A percentile compares a stretch with the other conserved stretches of the same genome.
phyloP scores from a whole-genome alignment of 2,113 vertebrate species.

The Oryzias woworae region DNA sequence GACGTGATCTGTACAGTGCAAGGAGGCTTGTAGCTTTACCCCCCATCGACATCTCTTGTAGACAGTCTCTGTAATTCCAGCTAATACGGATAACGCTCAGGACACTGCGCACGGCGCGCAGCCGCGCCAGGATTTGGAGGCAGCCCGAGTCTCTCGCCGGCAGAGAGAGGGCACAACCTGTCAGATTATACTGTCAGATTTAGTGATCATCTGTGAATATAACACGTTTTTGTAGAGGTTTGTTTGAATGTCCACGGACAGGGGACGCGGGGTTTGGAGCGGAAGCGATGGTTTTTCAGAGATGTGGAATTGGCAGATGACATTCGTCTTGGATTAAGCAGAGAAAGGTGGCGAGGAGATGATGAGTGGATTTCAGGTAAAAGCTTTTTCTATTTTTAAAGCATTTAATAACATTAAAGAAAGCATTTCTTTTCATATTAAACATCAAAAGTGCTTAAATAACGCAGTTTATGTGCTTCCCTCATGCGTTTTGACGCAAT shows the following conservation, averaged over 20 bases:
- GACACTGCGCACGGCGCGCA: constrained; percentile 46
- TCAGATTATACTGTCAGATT: constrained; percentile 34
- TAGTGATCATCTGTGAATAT: constrained; percentile 15
- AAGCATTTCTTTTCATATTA: background rate
- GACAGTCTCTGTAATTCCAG: constrained; percentile 68
- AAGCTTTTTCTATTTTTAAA: background rate
- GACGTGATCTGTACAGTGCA: constrained; percentile 6
- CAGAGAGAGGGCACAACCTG: constrained; percentile 18
- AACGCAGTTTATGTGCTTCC: too few species aligned
- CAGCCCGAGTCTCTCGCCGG: constrained; percentile 20
- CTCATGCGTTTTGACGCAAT: too few species aligned
- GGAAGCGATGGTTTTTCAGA: background rate
- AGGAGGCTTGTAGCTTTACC: constrained; percentile 23
- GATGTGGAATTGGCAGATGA: background rate
- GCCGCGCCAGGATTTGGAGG: constrained; percentile 54
- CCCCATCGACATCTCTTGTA: constrained; percentile 26
- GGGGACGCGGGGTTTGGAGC: background rate
- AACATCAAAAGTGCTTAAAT: too few species aligned
- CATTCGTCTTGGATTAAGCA: constrained; percentile 31
- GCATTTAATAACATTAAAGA: background rate
- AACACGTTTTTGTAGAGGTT: constrained; percentile 24
- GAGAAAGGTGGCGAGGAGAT: background rate
- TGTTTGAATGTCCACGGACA: background rate
- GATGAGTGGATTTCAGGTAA: constrained; percentile 66
- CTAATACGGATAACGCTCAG: constrained; percentile 78